Conservation (phyloP, 2,113 vertebrate genomes). For the Pituophis catenifer region DNA sequence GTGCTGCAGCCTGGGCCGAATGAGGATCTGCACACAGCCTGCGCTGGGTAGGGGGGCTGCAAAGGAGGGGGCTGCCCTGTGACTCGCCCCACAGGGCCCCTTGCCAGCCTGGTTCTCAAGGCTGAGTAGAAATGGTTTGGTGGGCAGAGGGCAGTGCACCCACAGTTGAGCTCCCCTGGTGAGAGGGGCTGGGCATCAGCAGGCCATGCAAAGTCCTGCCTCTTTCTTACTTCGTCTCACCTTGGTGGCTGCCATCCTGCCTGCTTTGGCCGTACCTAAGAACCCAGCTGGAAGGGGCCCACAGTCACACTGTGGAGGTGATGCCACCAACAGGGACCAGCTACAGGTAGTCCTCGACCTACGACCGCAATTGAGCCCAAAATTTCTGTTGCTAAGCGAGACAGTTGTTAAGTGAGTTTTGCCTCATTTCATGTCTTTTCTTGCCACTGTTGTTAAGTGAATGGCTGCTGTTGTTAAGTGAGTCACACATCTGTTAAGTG, state of each 20-base stretch:
- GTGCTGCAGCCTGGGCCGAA: conserved; percentile 26
- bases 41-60: conserved; percentile 36
- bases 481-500: too few species aligned
- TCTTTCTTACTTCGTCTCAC: neutral
- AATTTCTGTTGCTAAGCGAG: too few species aligned
- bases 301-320: neutral
- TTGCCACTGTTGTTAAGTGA: too few species aligned
- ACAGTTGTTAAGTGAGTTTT: too few species aligned
- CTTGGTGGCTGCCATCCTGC: neutral
- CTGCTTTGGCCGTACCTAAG: neutral
- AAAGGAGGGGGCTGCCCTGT: neutral
- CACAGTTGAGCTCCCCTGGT: neutral
- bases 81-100: neutral
- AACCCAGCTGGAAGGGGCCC: neutral
- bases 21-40: conserved; percentile 51
- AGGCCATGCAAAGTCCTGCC: neutral
- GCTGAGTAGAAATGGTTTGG: neutral
- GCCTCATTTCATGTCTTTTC: too few species aligned
- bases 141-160: neutral
- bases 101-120: neutral
- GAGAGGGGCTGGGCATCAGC: neutral
- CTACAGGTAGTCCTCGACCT: too few species aligned
- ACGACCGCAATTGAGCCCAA: too few species aligned
- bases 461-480: too few species aligned
- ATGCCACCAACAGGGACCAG: neutral